These are phyloP conservation scores for Caenorhabditis macrosperma DNA, from an alignment of 2,888 invertebrate species.

Conservation along the genomic window DNA sequence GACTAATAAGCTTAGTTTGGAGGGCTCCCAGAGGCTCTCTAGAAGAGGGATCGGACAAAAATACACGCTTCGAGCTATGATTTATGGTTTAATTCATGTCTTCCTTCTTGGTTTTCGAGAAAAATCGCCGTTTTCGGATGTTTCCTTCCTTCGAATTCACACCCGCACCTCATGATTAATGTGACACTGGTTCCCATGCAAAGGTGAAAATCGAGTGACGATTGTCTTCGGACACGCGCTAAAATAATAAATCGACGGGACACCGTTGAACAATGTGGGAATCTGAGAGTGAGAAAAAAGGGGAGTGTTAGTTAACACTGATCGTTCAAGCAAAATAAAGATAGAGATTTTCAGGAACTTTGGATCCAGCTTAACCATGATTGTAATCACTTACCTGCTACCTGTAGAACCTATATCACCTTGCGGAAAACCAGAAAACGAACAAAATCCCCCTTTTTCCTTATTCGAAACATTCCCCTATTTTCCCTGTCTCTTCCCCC, in stretches of 20 bases:
- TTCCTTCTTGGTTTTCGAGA: conserved; percentile 3
- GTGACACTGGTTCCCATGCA: conserved; percentile 44
- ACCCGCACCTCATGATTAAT: conserved; percentile 46
- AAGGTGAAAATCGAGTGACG: conserved; percentile 27
- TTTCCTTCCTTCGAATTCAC: no score
- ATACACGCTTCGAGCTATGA: no score
- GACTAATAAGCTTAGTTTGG: neutral
- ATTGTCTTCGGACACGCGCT: conserved; percentile 44
- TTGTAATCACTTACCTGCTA: no score
- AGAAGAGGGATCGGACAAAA: neutral
- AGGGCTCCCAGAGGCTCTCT: neutral
- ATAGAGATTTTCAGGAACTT: no score
- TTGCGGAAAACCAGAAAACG: conserved; percentile 8
- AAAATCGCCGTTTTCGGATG: no score
- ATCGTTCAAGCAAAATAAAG: no score
- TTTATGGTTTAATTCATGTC: conserved; percentile 10
- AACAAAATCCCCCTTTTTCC: neutral
- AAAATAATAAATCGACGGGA: conserved; percentile 55
- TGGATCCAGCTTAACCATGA: no score
- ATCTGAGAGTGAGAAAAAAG: conserved; percentile 26
- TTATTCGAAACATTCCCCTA: neutral
- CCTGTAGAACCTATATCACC: no score
- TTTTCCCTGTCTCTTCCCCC: neutral
- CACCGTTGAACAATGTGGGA: conserved; percentile 42
- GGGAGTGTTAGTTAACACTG: no score